phyloP scores from a whole-genome alignment of 1,140 invertebrate species.

The Drosophila mayri region DNA sequence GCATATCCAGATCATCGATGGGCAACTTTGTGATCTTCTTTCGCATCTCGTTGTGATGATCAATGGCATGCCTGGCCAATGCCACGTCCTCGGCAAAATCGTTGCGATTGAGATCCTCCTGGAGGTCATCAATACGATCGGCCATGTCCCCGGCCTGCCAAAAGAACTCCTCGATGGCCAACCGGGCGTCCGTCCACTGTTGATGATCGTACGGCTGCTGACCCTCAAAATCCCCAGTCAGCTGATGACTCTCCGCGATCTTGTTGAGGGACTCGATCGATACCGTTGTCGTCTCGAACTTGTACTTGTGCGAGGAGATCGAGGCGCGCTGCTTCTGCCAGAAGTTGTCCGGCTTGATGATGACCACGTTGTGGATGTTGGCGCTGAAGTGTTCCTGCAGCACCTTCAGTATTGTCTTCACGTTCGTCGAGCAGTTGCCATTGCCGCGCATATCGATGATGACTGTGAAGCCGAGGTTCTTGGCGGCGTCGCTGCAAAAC shows the following conservation, averaged over 20 bases:
- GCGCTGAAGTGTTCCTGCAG: conserved; percentile 97
- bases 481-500: conserved; percentile 92
- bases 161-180: conserved; percentile 97
- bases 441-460: conserved; percentile 97
- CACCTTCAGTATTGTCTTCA: conserved; percentile 98
- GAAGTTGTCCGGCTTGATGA: conserved; percentile 99
- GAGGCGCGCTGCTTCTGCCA: conserved; percentile 99
- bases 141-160: conserved; percentile 97
- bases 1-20: conserved; percentile 95
- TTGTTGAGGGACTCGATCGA: conserved; percentile 97
- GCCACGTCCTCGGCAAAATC: conserved; percentile 97
- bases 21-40: conserved; percentile 97
- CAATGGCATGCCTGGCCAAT: conserved; percentile 94
- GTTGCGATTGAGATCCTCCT: conserved; percentile 95
- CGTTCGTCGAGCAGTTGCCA: conserved; percentile 95
- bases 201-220: conserved; percentile 97
- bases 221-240: conserved; percentile 97
- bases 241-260: conserved; percentile 95
- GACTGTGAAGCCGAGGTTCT: conserved; percentile 95
- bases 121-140: conserved; percentile 95
- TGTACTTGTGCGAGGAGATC: conserved; percentile 98
- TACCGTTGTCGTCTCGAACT: conserved; percentile 99
- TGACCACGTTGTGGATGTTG: conserved; percentile 95
- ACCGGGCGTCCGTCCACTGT: conserved; percentile 97
- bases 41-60: conserved; percentile 97